Percentiles rank a stretch among this genome's conserved stretches.
phyloP scores from a whole-genome alignment of 2,113 vertebrate species.

The Mormoops blainvillei region DNA sequence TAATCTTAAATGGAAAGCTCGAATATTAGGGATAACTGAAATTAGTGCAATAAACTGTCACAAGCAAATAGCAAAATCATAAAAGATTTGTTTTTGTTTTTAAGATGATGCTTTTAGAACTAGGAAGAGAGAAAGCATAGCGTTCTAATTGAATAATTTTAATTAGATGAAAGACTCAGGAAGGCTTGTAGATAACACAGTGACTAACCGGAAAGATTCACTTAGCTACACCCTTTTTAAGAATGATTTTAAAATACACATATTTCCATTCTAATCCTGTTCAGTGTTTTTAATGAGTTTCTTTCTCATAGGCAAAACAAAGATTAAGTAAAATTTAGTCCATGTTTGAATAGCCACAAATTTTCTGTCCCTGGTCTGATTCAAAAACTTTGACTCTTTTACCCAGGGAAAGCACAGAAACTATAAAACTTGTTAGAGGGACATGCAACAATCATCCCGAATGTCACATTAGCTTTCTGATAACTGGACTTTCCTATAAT shows the following conservation, averaged over 20 bases:
- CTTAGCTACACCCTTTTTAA: not conserved
- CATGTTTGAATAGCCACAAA: not conserved
- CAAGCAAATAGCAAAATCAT: not conserved
- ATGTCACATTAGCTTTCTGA: not conserved
- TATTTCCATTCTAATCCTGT: not conserved
- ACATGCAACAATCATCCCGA: not conserved
- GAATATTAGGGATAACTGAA: not conserved
- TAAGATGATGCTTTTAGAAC: constrained; percentile 29
- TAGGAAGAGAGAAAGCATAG: not conserved
- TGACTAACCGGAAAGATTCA: not conserved
- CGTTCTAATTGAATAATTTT: not conserved
- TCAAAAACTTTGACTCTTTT: not conserved
- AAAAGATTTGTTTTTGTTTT: not conserved
- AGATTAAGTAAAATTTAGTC: constrained; percentile 10
- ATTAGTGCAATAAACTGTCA: not conserved
- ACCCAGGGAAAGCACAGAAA: not conserved
- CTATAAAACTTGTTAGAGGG: not conserved
- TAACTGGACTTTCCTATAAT: not conserved
- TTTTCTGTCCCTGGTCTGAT: not conserved
- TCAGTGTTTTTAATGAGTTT: not conserved
- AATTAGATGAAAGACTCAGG: not conserved
- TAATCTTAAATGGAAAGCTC: not conserved
- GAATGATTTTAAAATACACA: not conserved
- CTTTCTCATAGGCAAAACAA: not conserved
- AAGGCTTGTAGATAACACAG: not conserved